Conservation (phyloP, 1,140 invertebrate genomes). For the Bombus balteatus region DNA sequence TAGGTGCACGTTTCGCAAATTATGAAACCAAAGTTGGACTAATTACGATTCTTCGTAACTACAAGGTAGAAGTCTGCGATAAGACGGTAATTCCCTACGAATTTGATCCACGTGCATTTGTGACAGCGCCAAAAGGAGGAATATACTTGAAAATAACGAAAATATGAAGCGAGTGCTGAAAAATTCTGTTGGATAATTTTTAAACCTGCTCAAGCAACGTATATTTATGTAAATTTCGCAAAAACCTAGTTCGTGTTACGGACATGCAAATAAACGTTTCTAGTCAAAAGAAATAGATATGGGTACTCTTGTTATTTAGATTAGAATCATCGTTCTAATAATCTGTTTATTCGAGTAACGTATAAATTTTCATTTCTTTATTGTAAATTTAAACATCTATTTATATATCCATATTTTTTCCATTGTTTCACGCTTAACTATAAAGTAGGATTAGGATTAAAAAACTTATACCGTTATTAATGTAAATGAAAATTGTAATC, state of each 20-base stretch:
- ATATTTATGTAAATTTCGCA: neutral
- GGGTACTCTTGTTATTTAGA: neutral
- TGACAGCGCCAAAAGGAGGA: neutral
- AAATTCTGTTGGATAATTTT: neutral
- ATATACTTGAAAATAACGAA: slow-evolving; percentile 1
- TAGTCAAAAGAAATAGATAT: neutral
- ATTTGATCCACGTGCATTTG: neutral
- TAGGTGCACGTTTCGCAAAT: slow-evolving; percentile 15
- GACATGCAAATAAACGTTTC: neutral
- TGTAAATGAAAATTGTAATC: too few relatives aligned
- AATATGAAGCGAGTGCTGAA: neutral
- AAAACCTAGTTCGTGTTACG: neutral
- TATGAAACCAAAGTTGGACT: neutral
- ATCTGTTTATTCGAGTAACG: neutral
- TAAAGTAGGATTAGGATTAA: too few relatives aligned
- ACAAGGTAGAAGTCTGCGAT: neutral
- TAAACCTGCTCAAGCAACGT: neutral
- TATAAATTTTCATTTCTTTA: neutral
- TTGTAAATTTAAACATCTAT: neutral
- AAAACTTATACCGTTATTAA: too few relatives aligned
- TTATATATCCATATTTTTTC: too few relatives aligned
- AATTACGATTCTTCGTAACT: neutral
- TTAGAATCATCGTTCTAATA: neutral
- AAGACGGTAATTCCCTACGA: slow-evolving; percentile 8
- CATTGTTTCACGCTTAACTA: too few relatives aligned